Percentiles rank a stretch among this genome's conserved stretches.
Conservation (phyloP, 2,113 vertebrate genomes). For the Tichodroma muraria region DNA sequence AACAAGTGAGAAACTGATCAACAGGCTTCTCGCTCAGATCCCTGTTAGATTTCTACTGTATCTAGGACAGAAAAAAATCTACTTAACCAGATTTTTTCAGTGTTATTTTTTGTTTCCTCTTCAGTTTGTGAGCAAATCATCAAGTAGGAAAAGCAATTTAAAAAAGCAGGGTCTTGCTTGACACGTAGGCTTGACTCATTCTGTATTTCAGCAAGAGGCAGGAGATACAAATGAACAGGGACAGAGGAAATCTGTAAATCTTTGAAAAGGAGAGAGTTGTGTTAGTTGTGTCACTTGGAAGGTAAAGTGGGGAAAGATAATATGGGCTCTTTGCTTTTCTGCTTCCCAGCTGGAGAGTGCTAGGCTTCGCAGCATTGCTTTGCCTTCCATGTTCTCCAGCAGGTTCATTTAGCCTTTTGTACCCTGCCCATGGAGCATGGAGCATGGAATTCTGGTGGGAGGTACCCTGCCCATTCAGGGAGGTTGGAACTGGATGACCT, state of each 20-base stretch:
- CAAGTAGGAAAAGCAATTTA: not conserved
- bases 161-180: not conserved
- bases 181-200: not conserved
- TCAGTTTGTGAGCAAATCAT: not conserved
- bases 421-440: fast-evolving
- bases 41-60: not conserved
- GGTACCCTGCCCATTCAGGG: not conserved
- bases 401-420: not conserved
- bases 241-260: not conserved
- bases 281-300: not conserved
- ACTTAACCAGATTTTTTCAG: not conserved
- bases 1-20: not conserved
- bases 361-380: not conserved
- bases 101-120: not conserved
- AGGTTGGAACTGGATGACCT: not conserved
- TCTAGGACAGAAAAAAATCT: not conserved
- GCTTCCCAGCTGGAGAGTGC: not conserved
- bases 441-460: not conserved
- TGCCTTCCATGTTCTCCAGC: not conserved
- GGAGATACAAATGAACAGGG: not conserved
- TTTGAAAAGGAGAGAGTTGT: not conserved
- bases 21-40: not conserved
- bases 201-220: not conserved
- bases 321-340: not conserved
- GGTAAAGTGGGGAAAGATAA: not conserved